Evolutionary conservation across 2,888 invertebrate genomes (phyloP).

Genomic region (Dryobotodes eremita): DNA sequence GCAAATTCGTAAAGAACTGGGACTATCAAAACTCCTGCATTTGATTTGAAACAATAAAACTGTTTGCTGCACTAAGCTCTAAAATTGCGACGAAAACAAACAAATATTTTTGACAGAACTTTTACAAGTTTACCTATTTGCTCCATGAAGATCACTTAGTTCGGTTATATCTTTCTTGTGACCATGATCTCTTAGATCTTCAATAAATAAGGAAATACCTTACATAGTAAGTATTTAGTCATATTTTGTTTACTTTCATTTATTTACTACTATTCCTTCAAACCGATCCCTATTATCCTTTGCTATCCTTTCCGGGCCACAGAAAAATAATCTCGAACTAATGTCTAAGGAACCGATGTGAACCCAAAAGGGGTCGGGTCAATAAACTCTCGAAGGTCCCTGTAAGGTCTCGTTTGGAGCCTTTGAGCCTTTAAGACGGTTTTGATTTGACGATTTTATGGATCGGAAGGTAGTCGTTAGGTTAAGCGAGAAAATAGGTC

Average conservation of each 20-base stretch:
- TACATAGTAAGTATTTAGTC: conserved; percentile 9
- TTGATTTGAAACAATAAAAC: conserved; percentile 21
- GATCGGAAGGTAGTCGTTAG: conserved; percentile 36
- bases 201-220: conserved; percentile 24
- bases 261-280: conserved; percentile 40
- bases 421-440: conserved; percentile 70
- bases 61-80: conserved; percentile 20
- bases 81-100: conserved; percentile 38
- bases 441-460: conserved; percentile 72
- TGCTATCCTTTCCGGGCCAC: conserved; percentile 43
- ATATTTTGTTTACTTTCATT: conserved; percentile 38
- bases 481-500: background rate
- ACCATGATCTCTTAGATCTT: background rate
- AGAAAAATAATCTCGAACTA: conserved; percentile 62
- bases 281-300: conserved; percentile 40
- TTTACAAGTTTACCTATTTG: conserved; percentile 1
- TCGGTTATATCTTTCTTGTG: background rate
- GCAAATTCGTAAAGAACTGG: background rate
- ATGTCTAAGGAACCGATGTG: conserved; percentile 64
- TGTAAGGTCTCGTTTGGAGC: conserved; percentile 77
- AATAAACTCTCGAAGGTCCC: conserved; percentile 74
- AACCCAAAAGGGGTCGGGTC: conserved; percentile 71
- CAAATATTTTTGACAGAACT: conserved; percentile 33
- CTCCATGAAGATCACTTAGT: background rate
- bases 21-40: background rate